Conservation (phyloP, 2,113 vertebrate species). For the Falco punctatus region DNA sequence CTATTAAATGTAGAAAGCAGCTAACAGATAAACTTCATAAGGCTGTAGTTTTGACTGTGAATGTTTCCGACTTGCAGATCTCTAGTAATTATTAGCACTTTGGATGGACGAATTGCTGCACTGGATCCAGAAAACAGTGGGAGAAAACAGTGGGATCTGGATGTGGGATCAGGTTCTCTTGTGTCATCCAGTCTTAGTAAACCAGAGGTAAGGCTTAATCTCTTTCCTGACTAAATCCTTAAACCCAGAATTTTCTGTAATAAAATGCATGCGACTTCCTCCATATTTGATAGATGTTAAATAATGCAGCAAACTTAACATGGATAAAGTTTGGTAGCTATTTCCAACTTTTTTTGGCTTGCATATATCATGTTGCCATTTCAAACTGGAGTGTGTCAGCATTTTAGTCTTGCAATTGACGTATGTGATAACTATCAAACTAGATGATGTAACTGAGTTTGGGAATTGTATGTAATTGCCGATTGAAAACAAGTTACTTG, state of each 20-base stretch:
- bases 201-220: constrained; percentile 85
- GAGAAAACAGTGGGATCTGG: constrained; percentile 95
- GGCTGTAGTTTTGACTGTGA: constrained; percentile 5
- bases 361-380: constrained; percentile 40
- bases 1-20: neutral
- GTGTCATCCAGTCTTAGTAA: constrained; percentile 97
- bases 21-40: neutral
- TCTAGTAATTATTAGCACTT: constrained; percentile 94
- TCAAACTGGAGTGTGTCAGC: constrained; percentile 10
- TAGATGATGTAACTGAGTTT: constrained; percentile 43
- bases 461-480: neutral
- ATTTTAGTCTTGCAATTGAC: neutral
- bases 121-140: constrained; percentile 94
- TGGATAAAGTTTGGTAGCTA: neutral
- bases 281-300: neutral
- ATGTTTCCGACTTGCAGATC: constrained; percentile 75
- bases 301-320: neutral
- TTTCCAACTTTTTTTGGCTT: neutral
- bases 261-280: neutral
- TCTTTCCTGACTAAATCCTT: neutral
- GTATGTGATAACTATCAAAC: neutral
- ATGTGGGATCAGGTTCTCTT: constrained; percentile 93
- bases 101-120: constrained; percentile 93
- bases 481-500: constrained; percentile 14
- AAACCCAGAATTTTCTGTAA: neutral